These are phyloP conservation scores for Rhodeus uyekii DNA, from an alignment of 2,797 vertebrate genomes.

Conservation along the genomic window DNA sequence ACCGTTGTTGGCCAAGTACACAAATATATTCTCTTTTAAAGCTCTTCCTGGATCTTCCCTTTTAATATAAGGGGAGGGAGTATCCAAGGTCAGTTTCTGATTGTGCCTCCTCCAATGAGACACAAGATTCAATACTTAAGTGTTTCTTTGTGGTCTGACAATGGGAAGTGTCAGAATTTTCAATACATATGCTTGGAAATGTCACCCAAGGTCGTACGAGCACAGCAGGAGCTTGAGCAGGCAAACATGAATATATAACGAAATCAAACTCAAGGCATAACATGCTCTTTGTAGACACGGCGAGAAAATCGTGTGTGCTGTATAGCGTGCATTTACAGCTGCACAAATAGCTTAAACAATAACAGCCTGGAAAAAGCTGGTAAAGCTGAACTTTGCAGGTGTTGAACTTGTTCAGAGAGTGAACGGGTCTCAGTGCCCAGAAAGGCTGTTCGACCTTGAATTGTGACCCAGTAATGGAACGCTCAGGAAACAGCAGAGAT, in stretches of 20 bases:
- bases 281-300: not conserved
- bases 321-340: not conserved
- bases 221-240: conserved; percentile 26
- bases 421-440: conserved; percentile 45
- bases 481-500: conserved; percentile 57
- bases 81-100: conserved; percentile 52
- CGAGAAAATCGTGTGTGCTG: not conserved
- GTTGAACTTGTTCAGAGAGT: conserved; percentile 29
- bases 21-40: conserved; percentile 42
- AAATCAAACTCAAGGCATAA: conserved; percentile 14
- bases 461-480: conserved; percentile 59
- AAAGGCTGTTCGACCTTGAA: conserved; percentile 59
- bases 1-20: not conserved
- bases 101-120: conserved; percentile 54
- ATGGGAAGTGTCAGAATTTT: conserved; percentile 54
- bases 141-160: conserved; percentile 58
- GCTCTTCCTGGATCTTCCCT: conserved; percentile 36
- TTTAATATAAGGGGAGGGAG: conserved; percentile 32
- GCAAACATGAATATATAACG: conserved; percentile 9
- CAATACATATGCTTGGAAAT: conserved; percentile 59
- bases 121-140: conserved; percentile 54
- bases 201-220: conserved; percentile 60
- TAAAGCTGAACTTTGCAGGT: conserved; percentile 48
- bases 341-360: conserved; percentile 20
- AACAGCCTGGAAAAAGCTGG: not conserved